Conservation (phyloP, 2,113 vertebrate genomes). For the Pterocles gutturalis region DNA sequence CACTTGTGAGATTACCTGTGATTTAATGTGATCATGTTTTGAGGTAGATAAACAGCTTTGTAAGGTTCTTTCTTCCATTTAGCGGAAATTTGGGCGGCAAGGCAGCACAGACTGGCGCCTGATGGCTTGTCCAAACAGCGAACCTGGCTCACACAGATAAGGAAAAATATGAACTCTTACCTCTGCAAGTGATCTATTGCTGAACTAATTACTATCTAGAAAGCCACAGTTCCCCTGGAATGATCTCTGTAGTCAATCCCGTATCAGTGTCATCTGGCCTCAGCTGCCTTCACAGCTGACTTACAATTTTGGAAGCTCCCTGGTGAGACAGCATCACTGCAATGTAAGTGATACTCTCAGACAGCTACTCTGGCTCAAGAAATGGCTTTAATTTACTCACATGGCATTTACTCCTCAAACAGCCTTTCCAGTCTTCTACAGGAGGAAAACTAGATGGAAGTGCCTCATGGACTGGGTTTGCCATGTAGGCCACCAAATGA, state of each 20-base stretch:
- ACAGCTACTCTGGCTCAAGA: neutral
- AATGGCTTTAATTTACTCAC: neutral
- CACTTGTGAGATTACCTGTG: neutral
- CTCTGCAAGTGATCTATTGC: neutral
- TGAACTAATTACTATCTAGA: neutral
- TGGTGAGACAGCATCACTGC: neutral
- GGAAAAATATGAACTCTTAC: neutral
- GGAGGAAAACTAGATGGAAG: neutral
- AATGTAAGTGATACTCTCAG: neutral
- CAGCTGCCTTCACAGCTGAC: neutral
- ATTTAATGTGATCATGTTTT: neutral
- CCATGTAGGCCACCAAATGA: neutral
- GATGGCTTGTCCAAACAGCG: neutral
- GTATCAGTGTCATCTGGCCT: neutral
- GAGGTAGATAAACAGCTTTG: neutral
- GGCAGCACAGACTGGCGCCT: neutral
- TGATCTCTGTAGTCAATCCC: neutral
- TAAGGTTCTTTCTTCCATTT: neutral
- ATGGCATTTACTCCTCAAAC: neutral
- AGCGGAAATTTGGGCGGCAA: neutral
- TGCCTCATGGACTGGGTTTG: neutral
- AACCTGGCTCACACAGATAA: neutral
- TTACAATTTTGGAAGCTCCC: neutral
- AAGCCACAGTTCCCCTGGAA: neutral
- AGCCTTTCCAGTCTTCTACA: neutral